Conservation (phyloP, 2,797 vertebrate genomes). For the Notoglanidium macrostoma region DNA sequence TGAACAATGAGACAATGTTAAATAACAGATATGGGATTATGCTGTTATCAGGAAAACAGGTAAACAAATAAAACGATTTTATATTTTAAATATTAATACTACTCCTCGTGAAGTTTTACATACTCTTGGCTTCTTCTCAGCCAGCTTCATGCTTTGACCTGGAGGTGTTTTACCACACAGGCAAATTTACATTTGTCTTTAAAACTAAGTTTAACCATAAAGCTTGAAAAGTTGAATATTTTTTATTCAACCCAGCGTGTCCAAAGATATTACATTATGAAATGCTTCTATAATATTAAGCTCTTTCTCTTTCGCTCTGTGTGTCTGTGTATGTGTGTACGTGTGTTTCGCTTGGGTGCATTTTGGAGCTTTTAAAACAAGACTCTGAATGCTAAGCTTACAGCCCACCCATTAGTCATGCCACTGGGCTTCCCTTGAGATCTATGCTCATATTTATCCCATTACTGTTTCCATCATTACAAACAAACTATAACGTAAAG, state of each 20-base stretch:
- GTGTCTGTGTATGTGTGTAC: neutral
- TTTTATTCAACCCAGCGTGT: neutral
- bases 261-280: neutral
- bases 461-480: neutral
- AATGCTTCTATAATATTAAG: neutral
- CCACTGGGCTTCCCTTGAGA: neutral
- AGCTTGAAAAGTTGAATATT: neutral
- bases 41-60: neutral
- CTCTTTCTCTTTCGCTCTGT: neutral
- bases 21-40: neutral
- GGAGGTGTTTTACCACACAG: too few species aligned
- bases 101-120: neutral
- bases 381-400: neutral
- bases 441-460: neutral
- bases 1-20: neutral
- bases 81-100: neutral
- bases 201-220: neutral
- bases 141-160: neutral
- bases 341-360: neutral
- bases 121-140: neutral
- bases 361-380: neutral
- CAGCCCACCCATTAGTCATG: constrained; percentile 3
- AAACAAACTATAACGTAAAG: neutral
- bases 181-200: neutral
- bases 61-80: neutral